Evolutionary conservation across 2,113 vertebrate species (phyloP).

Genomic region (Prinia subflava): DNA sequence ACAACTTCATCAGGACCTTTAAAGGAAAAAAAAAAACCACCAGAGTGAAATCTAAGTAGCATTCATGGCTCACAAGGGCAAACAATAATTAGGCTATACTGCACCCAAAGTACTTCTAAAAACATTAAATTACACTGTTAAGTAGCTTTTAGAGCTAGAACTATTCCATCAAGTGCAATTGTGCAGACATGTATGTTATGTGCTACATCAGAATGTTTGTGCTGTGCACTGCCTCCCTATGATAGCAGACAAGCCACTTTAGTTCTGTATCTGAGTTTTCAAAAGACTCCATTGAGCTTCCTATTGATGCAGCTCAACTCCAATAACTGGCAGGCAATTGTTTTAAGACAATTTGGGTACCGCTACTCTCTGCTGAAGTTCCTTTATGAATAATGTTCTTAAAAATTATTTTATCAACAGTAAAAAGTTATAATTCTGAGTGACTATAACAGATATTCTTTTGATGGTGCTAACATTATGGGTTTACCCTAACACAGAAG

Average conservation of each 20-base stretch:
- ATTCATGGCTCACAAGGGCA: not conserved
- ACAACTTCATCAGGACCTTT: conserved; percentile 90
- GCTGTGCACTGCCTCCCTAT: not conserved
- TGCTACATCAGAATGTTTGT: not conserved
- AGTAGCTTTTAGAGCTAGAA: not conserved
- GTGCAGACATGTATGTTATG: accelerated
- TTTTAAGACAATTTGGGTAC: not conserved
- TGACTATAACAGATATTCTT: not conserved
- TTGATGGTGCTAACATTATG: not conserved
- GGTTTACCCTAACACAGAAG: not conserved
- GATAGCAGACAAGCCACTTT: not conserved
- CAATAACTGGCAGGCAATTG: accelerated
- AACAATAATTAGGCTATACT: not conserved
- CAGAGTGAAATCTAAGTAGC: not conserved
- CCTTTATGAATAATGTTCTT: not conserved
- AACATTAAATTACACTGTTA: not conserved
- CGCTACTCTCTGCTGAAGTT: not conserved
- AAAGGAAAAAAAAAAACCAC: conserved; percentile 59
- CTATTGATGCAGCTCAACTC: not conserved
- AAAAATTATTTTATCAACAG: not conserved
- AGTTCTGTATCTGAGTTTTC: not conserved
- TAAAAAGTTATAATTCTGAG: not conserved
- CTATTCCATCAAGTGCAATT: not conserved
- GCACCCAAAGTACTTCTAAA: not conserved
- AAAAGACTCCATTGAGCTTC: not conserved